Evolutionary conservation across 2,113 vertebrate genomes (phyloP), one percentile per base, ranked within the genome.

Genomic region (Sporophila hypoxantha): DNA sequence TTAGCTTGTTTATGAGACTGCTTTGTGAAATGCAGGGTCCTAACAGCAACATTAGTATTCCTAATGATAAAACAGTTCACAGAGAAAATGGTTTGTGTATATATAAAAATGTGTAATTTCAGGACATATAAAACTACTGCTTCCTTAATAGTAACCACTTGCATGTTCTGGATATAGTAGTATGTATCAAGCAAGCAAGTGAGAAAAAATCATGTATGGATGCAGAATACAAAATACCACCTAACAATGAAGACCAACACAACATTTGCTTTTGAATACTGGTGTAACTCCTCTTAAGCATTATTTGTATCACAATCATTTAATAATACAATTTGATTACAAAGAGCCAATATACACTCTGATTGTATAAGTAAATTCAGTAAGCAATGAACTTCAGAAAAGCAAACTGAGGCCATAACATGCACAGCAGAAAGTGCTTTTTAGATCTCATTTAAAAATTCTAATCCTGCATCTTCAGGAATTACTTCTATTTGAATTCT

Each of bases 261-360:
- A 20, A 23, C 10, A 53, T 34, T 37, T 71, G 44, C 13, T 61
- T 85, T 84, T 62, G 69, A 81, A 75, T 60, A 84, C 25, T 44
- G 29, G 39, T 85, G 19, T 59, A 81, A 84, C 12, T 42, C 30
- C 47, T 88, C 55, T 50, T 42, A 73, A 29, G 13, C 18, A 39
- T 55, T 76, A 82, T n/a, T 69, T 88, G 32, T 59, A 90, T 20
- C 46, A 73, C 18, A 69, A 76, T 44, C 50, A 76, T 62, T 87
- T 82, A 88, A 73, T 66, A 91, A 76, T n/a, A 85, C 27, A 79
- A 69, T 82, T 91, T 78, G 62, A 87, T 84, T 90, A 84, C 27
- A 49, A 83, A 89, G 42, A 79, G 26, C 42, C 47, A 85, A 74
- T 70, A 89, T 18, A 29, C 36, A 70, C 80, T 69, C n/a, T 36